Base-by-base conservation (phyloP, 2,113 vertebrate genomes). In the Xiphorhynchus elegans region DNA sequence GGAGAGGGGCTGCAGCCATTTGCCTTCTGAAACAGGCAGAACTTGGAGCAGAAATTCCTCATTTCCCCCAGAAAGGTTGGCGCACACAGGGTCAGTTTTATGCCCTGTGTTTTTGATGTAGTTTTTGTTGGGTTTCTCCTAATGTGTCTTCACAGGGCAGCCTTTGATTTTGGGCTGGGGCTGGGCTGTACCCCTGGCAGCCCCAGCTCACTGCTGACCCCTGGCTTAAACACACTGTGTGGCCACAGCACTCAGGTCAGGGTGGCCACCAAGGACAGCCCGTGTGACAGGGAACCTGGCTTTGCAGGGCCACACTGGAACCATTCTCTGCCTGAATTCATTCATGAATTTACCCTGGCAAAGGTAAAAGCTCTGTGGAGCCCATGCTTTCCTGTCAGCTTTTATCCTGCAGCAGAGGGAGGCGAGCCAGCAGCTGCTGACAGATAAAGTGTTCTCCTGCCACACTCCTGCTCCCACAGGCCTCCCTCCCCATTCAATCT, bases 371-470 rank as follows among this genome's bases (percentile, higher is more conserved):
- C 84, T 69, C 62, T 0, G 11, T 11, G 28, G 37, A 89, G 69
- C 56, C 68, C 0, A 0, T 11, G 46, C 91, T 46, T 74, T 58
- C 90, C 76, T 49, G 40, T 66, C 87, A 84, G 89, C 91, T 95
- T 91, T 83, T 53, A 64, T n/a, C 63, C 89, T 53, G 67, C 74
- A 63, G 15, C 64, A 53, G 72, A 82, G 70, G 50, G 75, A 26
- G 70, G 50, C 2, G 1, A 90, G 64, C 29, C 7, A 10, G 58
- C 81, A 76, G 91, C 91, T 93, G 91, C 87, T 74, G 91, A 90
- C 87, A 91, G 94, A 76, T 73, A 18, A 73, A 83, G 44, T 31
- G 75, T 62, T 95, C 84, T 93, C 93, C 91, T 88, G 90, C 82
- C 75, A 83, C 82, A 7, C 74, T 73, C 15, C 89, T 46, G 81